Percentiles rank a stretch among this genome's conserved stretches.
Conservation (phyloP, 2,888 invertebrate genomes). For the Pollenia angustigena region DNA sequence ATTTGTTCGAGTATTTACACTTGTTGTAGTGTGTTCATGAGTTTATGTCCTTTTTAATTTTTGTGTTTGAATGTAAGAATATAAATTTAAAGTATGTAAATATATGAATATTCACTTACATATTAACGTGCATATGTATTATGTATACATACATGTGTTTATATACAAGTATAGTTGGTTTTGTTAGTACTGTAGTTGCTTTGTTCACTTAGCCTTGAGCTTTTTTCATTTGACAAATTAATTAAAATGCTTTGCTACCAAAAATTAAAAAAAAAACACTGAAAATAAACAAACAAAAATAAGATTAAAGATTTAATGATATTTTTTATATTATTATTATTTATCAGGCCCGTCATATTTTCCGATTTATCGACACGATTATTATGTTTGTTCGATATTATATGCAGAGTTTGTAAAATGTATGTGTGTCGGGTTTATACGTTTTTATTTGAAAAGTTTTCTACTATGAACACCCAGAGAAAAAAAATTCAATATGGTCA, state of each 20-base stretch:
- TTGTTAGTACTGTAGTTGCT: conserved; percentile 14
- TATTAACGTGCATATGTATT: too few relatives aligned
- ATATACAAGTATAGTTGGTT: conserved; percentile 10
- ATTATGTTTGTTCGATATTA: neutral
- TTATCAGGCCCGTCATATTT: too few relatives aligned
- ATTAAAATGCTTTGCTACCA: conserved; percentile 69
- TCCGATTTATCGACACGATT: neutral
- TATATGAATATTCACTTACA: conserved; percentile 15
- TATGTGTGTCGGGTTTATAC: too few relatives aligned
- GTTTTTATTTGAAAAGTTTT: too few relatives aligned
- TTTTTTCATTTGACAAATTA: conserved; percentile 70
- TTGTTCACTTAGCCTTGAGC: conserved; percentile 61
- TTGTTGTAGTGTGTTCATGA: neutral
- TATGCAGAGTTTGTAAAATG: too few relatives aligned
- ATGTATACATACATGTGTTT: neutral
- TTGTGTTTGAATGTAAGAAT: neutral
- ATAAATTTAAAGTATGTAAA: conserved; percentile 4
- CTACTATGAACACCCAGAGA: too few relatives aligned
- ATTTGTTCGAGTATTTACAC: neutral
- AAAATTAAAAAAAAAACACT: conserved; percentile 43
- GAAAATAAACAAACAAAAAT: too few relatives aligned
- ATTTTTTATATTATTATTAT: too few relatives aligned
- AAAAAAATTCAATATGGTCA: too few relatives aligned
- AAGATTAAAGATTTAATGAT: too few relatives aligned
- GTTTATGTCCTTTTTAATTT: neutral